Evolutionary conservation across 35 echinoderm and acorn worm species (phyloP).

Genomic region (Stichopus chloronotus): DNA sequence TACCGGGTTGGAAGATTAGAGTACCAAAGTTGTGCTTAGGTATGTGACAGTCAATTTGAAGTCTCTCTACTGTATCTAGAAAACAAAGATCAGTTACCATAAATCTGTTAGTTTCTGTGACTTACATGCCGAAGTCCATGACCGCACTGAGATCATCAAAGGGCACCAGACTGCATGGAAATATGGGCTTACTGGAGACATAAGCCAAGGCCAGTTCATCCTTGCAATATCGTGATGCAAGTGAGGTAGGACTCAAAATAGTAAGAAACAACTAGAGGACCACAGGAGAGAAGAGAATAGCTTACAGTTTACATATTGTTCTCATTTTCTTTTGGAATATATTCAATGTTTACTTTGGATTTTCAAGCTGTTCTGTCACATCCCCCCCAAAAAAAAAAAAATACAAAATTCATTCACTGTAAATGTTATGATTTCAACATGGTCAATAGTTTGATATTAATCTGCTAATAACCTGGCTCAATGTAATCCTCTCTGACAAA

Average conservation of each 20-base stretch:
- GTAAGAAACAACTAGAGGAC: constrained; percentile 78
- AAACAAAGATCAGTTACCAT: too few species aligned
- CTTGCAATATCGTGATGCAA: constrained; percentile 84
- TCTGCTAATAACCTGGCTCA: too few species aligned
- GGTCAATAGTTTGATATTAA: too few species aligned
- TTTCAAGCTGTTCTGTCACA: not conserved
- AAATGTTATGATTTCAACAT: too few species aligned
- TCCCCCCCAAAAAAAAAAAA: too few species aligned
- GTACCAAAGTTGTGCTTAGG: too few species aligned
- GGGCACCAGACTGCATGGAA: constrained; percentile 70
- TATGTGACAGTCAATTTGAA: too few species aligned
- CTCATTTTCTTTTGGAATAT: not conserved
- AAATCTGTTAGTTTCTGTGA: not conserved
- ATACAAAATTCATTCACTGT: too few species aligned
- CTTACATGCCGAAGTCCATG: constrained; percentile 99
- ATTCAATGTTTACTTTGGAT: not conserved
- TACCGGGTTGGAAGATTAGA: too few species aligned
- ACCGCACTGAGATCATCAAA: constrained; percentile 60
- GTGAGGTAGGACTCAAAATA: constrained; percentile 81
- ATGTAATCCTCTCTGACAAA: too few species aligned
- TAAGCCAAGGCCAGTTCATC: constrained; percentile 97
- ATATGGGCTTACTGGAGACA: constrained; percentile 96
- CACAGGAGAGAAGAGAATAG: not conserved
- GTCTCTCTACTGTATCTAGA: too few species aligned
- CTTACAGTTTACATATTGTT: not conserved